Conservation (phyloP, 1,140 invertebrate genomes). For the Reticulitermes speratus region DNA sequence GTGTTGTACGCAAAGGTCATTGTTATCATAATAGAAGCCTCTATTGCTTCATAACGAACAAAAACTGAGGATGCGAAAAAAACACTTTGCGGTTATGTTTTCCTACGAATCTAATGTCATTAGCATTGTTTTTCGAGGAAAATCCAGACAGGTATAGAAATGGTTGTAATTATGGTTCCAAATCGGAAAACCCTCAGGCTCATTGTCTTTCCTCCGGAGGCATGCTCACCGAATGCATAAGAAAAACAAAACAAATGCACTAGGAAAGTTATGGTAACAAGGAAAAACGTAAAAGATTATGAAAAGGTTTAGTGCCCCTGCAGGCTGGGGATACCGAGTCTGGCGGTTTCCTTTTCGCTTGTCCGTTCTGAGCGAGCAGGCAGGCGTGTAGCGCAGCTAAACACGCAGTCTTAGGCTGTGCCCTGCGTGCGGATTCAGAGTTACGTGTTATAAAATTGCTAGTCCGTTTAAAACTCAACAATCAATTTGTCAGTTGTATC, state of each 20-base stretch:
- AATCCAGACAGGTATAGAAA: not conserved
- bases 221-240: not conserved
- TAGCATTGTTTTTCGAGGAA: not conserved
- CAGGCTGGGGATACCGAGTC: not conserved
- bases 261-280: not conserved
- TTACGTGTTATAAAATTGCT: too few relatives aligned
- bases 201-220: not conserved
- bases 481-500: too few relatives aligned
- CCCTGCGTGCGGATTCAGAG: too few relatives aligned
- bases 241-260: not conserved
- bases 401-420: too few relatives aligned
- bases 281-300: not conserved
- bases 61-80: not conserved
- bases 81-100: not conserved
- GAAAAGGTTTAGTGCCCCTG: not conserved
- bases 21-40: not conserved
- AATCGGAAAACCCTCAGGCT: not conserved
- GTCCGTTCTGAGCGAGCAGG: too few relatives aligned
- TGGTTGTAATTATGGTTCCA: not conserved
- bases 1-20: not conserved
- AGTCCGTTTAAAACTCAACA: too few relatives aligned
- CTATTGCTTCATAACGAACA: not conserved
- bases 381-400: too few relatives aligned
- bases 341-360: not conserved
- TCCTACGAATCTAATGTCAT: not conserved